Base-by-base conservation (phyloP, 2,888 invertebrate species). In the Thymelicus lineola region DNA sequence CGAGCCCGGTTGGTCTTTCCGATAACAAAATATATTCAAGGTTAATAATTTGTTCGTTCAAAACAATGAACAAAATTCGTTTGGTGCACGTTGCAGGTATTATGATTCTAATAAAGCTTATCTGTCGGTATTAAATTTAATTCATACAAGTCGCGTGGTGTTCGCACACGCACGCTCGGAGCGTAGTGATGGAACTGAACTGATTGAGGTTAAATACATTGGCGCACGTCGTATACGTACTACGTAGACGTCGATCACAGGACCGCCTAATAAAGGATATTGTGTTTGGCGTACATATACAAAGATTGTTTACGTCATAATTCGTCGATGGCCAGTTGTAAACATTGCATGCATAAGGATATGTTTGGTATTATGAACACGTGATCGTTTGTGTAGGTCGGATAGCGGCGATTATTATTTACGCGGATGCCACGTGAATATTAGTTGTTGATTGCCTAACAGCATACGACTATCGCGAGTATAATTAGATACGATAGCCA, bases 1-100 rank as follows among this genome's bases (percentile, higher is more conserved):
- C 65, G 73, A 62, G 80, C 82, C 82, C 84, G 84, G 86, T 90
- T 88, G 84, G 83, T 88, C 71, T 75, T 72, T 73, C 70, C 88
- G 93, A 93, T 93, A 93, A 92, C 90, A 90, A 28, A 86, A 82
- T 89, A 90, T 64, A 59, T 70, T 92, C 93, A 93, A 93, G 93
- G 93, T 90, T 91, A 87, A 79, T 78, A 78, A 77, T 83, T 85
- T 75, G 87, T 88, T 87, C 76, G 79, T 77, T 83, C 83, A 79
- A 82, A 89, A 91, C 90, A 90, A 89, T 86, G 86, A 86, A 85
- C 86, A 82, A 72, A 75, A 64, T 58, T 63, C 42, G 63, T 60
- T 50, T 20, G 73, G 71, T 69, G 70, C 72, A 66, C 79, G 79
- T 80, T 77, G 73, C 75, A 74, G 45, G 46, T 58, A 45, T 69